Conservation (phyloP, 2,888 invertebrate genomes). For the Acleris literana region DNA sequence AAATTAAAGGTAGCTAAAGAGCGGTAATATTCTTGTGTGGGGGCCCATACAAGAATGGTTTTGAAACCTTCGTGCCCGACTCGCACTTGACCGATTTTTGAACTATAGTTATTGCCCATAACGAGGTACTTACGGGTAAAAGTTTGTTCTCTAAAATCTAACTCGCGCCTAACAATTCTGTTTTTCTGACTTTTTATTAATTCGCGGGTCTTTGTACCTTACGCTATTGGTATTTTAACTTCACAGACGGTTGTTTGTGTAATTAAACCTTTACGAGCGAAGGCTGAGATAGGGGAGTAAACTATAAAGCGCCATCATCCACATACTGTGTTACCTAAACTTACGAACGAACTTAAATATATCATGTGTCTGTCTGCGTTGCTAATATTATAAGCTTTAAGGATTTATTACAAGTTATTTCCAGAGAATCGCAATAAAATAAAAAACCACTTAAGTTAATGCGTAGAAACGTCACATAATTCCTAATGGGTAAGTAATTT, state of each 20-base stretch:
- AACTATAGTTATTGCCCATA: too few species aligned
- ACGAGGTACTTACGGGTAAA: too few species aligned
- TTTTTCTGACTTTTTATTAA: too few species aligned
- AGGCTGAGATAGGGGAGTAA: slow-evolving; percentile 10
- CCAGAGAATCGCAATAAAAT: slow-evolving; percentile 38
- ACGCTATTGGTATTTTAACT: slow-evolving; percentile 8
- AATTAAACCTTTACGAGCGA: slow-evolving; percentile 18
- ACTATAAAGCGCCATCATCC: slow-evolving; percentile 23
- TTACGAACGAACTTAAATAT: slow-evolving; percentile 5
- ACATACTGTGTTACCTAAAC: slow-evolving; percentile 14
- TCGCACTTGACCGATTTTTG: too few species aligned
- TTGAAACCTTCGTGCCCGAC: too few species aligned
- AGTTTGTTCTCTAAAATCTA: too few species aligned
- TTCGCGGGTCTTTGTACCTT: slow-evolving; percentile 8
- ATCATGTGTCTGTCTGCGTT: background rate
- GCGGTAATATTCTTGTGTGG: too few species aligned
- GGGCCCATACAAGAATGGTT: too few species aligned
- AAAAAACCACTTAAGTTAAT: slow-evolving; percentile 50
- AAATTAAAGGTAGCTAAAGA: too few species aligned
- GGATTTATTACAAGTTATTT: slow-evolving; percentile 22
- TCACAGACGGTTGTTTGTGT: slow-evolving; percentile 17
- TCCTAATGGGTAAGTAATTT: slow-evolving; percentile 63
- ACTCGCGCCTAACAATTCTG: too few species aligned
- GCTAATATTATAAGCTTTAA: background rate
- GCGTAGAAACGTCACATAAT: slow-evolving; percentile 57